Base-by-base conservation (phyloP, 2,113 vertebrate genomes). In the Osmerus eperlanus region DNA sequence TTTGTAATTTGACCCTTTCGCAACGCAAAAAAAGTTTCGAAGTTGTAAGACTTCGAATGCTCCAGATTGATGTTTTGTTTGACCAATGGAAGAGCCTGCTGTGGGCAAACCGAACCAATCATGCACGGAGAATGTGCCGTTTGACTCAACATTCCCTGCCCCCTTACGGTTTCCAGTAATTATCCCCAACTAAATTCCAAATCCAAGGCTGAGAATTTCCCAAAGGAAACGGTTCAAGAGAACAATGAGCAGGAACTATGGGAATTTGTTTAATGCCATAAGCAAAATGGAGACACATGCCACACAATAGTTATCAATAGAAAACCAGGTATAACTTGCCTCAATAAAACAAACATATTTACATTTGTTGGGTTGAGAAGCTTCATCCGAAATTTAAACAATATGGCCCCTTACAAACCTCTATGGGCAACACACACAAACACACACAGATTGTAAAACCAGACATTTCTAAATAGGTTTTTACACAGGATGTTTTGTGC, bases 1-100 rank as follows among this genome's bases (percentile, higher is more conserved):
- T 87, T 87, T 58, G 91, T 83, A 92, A 92, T 84, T 67, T 72
- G 92, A 92, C 78, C 86, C 91, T 87, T 74, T 75, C 82, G 76
- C 71, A 81, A 59, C n/a, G 41, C 65, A 59, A 59, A 80, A 80
- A 89, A 92, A 92, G 88, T 93, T 93, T 92, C 81, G 91, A 93
- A 93, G 89, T 87, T 88, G 81, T 86, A 78, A 72, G 78, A 82
- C 72, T 65, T 73, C 52, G 68, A 74, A 71, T 64, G 80, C 28
- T 7, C 2, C 25, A 67, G 88, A 92, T 85, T 89, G 92, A 91
- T 86, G 82, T 75, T 1, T 67, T 28, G 1, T 36, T 58, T n/a
- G 62, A 64, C 62, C 53, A 41, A 2, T 23, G 51, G 51, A 71
- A 51, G 47, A 8, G 64, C 66, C 19, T 28, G 2, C 25, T 15